These are phyloP conservation scores for Parnassius smintheus DNA, from an alignment of 2,888 invertebrate species.

Conservation along the genomic window DNA sequence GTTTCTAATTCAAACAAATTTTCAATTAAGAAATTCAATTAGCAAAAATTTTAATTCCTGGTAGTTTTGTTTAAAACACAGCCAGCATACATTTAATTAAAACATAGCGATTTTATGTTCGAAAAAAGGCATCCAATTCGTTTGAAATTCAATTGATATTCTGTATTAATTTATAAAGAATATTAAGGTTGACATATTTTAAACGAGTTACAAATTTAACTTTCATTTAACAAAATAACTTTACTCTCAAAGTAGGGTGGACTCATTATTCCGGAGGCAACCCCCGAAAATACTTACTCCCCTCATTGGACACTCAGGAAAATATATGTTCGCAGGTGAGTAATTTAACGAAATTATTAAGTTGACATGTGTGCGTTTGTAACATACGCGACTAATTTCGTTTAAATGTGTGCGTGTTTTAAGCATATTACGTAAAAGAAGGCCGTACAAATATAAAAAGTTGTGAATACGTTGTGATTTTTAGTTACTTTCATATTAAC, in stretches of 20 bases:
- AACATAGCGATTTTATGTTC: no score
- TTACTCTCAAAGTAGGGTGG: slow-evolving; percentile 20
- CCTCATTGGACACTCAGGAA: slow-evolving; percentile 25
- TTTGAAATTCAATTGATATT: not conserved
- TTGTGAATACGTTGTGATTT: no score
- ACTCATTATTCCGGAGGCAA: slow-evolving; percentile 20
- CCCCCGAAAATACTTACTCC: slow-evolving; percentile 23
- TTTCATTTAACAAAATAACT: slow-evolving; percentile 23
- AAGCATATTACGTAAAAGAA: slow-evolving; percentile 6
- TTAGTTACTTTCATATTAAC: no score
- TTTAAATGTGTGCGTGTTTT: slow-evolving; percentile 11
- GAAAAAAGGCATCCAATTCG: not conserved
- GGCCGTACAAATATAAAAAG: no score
- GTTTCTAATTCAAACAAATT: no score
- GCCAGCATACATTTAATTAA: no score
- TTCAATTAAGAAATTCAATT: no score
- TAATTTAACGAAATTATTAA: slow-evolving; percentile 26
- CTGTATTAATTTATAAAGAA: not conserved
- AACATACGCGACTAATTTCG: slow-evolving; percentile 1
- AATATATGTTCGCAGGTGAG: slow-evolving; percentile 27
- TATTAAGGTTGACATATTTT: not conserved
- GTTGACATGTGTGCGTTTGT: slow-evolving; percentile 10
- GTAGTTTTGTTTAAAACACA: no score
- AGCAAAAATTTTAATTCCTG: no score
- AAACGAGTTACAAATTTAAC: slow-evolving; percentile 11